Evolutionary conservation across 2,113 vertebrate species (phyloP), one percentile per base, ranked within the genome.

Genomic region (Takifugu flavidus): DNA sequence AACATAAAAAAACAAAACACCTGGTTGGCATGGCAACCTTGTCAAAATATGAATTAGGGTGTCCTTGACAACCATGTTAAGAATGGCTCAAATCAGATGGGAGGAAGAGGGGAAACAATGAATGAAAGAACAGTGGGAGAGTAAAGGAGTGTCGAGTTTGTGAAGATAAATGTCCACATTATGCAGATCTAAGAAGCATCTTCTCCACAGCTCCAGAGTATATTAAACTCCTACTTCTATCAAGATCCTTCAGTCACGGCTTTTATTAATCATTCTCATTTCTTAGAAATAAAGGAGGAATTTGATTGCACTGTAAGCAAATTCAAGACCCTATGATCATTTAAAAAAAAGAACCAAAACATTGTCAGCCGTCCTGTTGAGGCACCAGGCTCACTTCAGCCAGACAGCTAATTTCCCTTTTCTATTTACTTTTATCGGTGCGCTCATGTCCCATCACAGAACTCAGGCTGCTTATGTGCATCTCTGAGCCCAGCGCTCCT

Each of bases 1-100:
- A 59, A 45, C 51, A 52, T 50, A 47, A 65, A 69, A 49, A 45
- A 56, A 46, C 26, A 53, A 56, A 59, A 6, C 70, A 69, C 44
- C 65, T 78, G 78, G 79, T 86, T 68, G 61, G 67, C 65, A 3
- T 72, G 25, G 76, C 83, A 78, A 81, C 83, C 82, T 20, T 82
- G 86, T 89, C 84, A 73, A 49, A 75, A 59, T 59, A 74, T 72
- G 57, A 78, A 44, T 77, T 45, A 62, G 60, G 28, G 25, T 57
- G 65, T 64, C 74, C 53, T 67, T 64, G 67, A 78, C 60, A 80
- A 73, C 59, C 69, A 75, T 55, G 34, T 63, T 65, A 57, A 61
- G 25, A 65, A 79, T 67, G 69, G 77, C 75, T 83, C 67, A 69
- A 73, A 86, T 84, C 72, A 59, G 68, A 80, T 56, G 63, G 2